A percentile compares a stretch with the other conserved stretches of the same genome.
phyloP scores from a whole-genome alignment of 64 coral and sea anemone genomes.

The Anthopleura sola region DNA sequence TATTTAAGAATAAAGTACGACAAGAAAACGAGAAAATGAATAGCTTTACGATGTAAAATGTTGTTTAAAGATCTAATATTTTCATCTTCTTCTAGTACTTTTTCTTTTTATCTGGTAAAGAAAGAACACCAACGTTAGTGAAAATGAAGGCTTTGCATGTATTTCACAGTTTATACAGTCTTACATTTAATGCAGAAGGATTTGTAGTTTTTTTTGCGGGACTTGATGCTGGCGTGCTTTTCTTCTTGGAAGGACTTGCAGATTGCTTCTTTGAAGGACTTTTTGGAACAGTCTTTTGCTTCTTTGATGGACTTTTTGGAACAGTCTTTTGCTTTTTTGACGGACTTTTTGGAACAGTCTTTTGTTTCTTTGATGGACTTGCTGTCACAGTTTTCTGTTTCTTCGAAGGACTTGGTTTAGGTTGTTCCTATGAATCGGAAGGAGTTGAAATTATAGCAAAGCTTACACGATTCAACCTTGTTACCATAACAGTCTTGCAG shows the following conservation, averaged over 20 bases:
- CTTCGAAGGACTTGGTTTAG: conserved; percentile 23
- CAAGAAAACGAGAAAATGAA: neutral
- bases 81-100: conserved; percentile 11
- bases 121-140: neutral
- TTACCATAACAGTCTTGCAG: too few species aligned
- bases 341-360: neutral
- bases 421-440: neutral
- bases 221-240: neutral
- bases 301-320: neutral
- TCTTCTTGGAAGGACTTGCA: neutral
- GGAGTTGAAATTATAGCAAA: too few species aligned
- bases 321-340: too few species aligned
- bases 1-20: neutral
- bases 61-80: neutral
- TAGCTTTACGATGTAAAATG: neutral
- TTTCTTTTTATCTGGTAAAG: neutral
- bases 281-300: neutral
- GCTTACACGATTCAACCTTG: neutral
- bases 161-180: neutral
- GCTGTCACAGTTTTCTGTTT: neutral
- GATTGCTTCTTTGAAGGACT: neutral
- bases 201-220: neutral
- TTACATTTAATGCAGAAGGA: neutral
- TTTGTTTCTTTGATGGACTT: conserved; percentile 19
- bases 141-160: neutral